Evolutionary conservation across 2,888 invertebrate species (phyloP), one percentile per base, ranked within the genome.

Genomic region (Chalcosyrphus nemorum): DNA sequence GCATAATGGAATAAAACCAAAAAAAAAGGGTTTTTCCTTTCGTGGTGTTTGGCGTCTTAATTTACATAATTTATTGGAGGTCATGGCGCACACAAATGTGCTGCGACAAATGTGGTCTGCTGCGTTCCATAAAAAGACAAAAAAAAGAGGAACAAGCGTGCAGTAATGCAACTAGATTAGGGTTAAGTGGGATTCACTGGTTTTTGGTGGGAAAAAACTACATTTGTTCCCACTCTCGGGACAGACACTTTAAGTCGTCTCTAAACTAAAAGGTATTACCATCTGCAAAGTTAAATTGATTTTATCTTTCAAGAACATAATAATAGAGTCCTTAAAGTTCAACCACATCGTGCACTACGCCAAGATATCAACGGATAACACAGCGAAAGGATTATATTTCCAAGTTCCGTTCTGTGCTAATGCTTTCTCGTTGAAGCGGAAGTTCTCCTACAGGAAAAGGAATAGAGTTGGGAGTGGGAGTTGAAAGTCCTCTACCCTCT

Each of bases 61-160:
- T 77, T 81, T 50, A 29, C 81, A 81, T 81, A 71, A 71, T 54
- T 77, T 59, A 71, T 59, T 77, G 38, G 59, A 65, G 81, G 76
- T 76, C 77, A 77, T 65, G 24, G 65, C 71, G 50, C 52, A 70
- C 27, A 19, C 41, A 11, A 70, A 43, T 11, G 63, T 13, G 61
- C 7, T 68, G 52, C 80, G 32, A 61, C 50, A 75, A 68, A 38
- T 74, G 29, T 7, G 3, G 61, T 41, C 52, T 29, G 43, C 38
- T 24, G 41, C 29, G 38, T 43, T 54, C 19, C 24, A 24, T 4
- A 24, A 24, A 24, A 24, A 24, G n/a, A n/a, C n/a, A n/a, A n/a
- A n/a, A n/a, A n/a, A n/a, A n/a, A n/a, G n/a, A 24, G 4, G 11
- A 56, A 15, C 1, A 15, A 24, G 24, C 56, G 54, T 66, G 38